Evolutionary conservation across 2,888 invertebrate genomes (phyloP), one percentile per base, ranked within the genome.

Genomic region (Aleiodes testaceus): DNA sequence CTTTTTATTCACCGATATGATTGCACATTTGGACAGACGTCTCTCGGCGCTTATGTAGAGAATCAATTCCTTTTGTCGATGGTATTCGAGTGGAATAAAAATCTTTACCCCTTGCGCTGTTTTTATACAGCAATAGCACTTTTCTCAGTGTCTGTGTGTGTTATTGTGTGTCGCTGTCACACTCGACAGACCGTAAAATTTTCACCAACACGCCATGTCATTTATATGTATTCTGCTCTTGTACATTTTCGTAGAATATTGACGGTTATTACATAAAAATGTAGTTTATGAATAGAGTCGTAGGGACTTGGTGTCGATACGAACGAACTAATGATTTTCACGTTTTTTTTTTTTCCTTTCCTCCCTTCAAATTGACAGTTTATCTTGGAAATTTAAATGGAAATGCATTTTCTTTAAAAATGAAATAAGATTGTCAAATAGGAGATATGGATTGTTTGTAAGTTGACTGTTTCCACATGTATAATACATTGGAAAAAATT

Each of bases 121-220:
- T 42, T 59, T 59, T 59, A 16, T 59, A 36, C 36, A 11, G 6
- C 11, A 42, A 36, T 36, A 55, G 55, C 18, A 36, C 36, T 36
- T 36, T 0, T 9, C 9, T 14, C 30, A 42, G 59, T 59, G 59
- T 59, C 18, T 26, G 0, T 26, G 26, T 26, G 26, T 26, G 26
- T 26, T 2, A 9, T 6, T 14, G 59, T 59, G 59, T 59, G 59
- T 59, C 42, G 59, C 44, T 63, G 63, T 45, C 63, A 63, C 63
- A 63, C 63, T 22, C 63, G 45, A 26, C 63, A 63, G 63, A 63
- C 63, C n/a, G 22, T 12, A 63, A 63, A 63, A 63, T 44, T 45
- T 20, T 63, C 22, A 44, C 14, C 45, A 63, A 22, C 45, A 44
- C 63, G n/a, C 22, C 3, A n/a, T 22, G 45, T 63, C 45, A 45